phyloP scores from a whole-genome alignment of 2,797 vertebrate genomes.

The Sebastes cheni region DNA sequence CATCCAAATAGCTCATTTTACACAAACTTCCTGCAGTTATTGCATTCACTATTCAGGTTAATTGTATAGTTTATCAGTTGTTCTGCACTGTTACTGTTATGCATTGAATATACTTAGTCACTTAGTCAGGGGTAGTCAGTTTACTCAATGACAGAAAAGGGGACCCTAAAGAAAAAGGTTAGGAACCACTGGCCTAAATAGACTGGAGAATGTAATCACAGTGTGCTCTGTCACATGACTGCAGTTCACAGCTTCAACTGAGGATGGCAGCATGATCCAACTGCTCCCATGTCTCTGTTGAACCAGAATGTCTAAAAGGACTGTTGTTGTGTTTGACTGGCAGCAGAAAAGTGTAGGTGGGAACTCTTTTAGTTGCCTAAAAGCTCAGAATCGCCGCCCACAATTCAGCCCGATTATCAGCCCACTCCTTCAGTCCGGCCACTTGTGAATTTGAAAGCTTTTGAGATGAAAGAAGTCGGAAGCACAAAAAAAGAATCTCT shows the following conservation, averaged over 20 bases:
- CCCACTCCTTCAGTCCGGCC: constrained; percentile 8
- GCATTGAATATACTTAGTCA: no score
- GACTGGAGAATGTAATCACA: neutral
- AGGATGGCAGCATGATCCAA: constrained; percentile 59
- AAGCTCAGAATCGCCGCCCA: constrained; percentile 34
- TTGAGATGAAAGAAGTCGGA: constrained; percentile 35
- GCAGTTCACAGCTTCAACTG: constrained; percentile 59
- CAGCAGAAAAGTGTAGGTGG: constrained; percentile 44
- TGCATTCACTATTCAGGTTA: no score
- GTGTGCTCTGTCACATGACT: neutral
- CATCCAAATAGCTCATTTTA: no score
- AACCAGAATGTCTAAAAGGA: constrained; percentile 13
- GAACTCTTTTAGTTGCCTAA: constrained; percentile 23
- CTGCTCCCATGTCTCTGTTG: neutral
- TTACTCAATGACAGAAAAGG: no score
- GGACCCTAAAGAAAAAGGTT: no score
- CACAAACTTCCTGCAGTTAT: no score
- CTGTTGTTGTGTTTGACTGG: constrained; percentile 38
- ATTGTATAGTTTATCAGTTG: no score
- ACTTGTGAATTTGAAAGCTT: constrained; percentile 20
- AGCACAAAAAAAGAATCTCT: neutral
- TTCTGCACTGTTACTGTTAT: no score
- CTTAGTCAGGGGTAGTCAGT: no score
- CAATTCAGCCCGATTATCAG: constrained; percentile 24
- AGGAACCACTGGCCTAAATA: no score